Conservation (phyloP, 2,797 vertebrate species). For the Betta splendens region DNA sequence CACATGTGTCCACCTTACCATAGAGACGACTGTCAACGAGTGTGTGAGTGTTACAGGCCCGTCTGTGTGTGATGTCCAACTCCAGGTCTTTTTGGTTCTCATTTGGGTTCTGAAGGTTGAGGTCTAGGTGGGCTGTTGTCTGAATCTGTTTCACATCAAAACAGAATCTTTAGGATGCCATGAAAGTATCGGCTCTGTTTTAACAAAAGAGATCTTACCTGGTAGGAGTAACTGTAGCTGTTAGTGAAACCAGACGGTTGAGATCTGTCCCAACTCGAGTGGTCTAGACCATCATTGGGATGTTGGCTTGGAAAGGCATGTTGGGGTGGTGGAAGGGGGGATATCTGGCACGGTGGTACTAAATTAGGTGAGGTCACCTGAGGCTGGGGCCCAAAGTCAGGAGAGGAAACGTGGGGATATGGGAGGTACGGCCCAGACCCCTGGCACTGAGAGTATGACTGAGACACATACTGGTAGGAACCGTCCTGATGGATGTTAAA, state of each 20-base stretch:
- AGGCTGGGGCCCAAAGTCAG: neutral
- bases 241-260: conserved; percentile 21
- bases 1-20: neutral
- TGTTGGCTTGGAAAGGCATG: conserved; percentile 14
- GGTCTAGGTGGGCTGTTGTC: conserved; percentile 16
- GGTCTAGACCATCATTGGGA: neutral
- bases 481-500: neutral
- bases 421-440: no score
- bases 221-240: conserved; percentile 17
- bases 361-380: conserved; percentile 12
- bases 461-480: conserved; percentile 2
- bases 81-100: conserved; percentile 15
- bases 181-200: neutral
- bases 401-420: neutral
- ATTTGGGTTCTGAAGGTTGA: conserved; percentile 24
- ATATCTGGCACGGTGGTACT: neutral
- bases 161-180: neutral
- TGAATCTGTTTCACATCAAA: conserved; percentile 39
- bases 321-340: conserved; percentile 7
- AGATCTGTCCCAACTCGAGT: conserved; percentile 26
- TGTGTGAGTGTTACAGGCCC: conserved; percentile 4
- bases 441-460: conserved; percentile 1
- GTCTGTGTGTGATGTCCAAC: conserved; percentile 2
- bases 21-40: neutral
- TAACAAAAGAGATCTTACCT: conserved; percentile 32